Conservation (phyloP, 2,113 vertebrate genomes). For the Pygoscelis adeliae region DNA sequence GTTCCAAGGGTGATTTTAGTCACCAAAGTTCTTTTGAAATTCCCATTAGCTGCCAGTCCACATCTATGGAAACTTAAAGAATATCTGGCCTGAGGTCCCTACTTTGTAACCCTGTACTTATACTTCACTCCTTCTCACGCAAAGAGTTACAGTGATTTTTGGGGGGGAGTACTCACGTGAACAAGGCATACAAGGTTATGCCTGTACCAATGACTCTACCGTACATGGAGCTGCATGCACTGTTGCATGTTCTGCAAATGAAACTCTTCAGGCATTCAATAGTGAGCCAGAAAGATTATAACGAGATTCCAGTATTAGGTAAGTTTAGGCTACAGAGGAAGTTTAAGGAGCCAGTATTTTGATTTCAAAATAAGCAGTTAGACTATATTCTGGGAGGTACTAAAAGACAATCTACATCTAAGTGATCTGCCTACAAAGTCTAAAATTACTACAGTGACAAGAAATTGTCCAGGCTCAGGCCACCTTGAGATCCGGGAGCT, state of each 20-base stretch:
- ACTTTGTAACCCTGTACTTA: neutral
- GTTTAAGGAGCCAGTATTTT: neutral
- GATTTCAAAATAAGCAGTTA: neutral
- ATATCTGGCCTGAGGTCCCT: neutral
- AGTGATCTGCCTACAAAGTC: neutral
- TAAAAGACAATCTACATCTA: neutral
- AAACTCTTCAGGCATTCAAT: neutral
- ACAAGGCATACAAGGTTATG: neutral
- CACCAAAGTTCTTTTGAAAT: neutral
- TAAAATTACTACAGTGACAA: neutral
- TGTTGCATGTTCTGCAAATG: neutral
- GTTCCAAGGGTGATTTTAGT: neutral
- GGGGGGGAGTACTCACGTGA: neutral
- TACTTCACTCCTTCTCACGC: neutral
- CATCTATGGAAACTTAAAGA: neutral
- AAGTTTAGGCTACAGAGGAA: neutral
- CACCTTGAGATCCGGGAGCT: neutral
- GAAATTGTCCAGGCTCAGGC: neutral
- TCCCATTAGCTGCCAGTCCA: neutral
- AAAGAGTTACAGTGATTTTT: neutral
- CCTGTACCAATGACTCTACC: neutral
- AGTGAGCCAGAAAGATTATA: neutral
- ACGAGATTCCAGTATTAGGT: neutral
- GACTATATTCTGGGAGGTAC: neutral
- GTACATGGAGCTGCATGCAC: neutral